phyloP scores from a whole-genome alignment of 2,888 invertebrate genomes.

The Drosophila neutralis region DNA sequence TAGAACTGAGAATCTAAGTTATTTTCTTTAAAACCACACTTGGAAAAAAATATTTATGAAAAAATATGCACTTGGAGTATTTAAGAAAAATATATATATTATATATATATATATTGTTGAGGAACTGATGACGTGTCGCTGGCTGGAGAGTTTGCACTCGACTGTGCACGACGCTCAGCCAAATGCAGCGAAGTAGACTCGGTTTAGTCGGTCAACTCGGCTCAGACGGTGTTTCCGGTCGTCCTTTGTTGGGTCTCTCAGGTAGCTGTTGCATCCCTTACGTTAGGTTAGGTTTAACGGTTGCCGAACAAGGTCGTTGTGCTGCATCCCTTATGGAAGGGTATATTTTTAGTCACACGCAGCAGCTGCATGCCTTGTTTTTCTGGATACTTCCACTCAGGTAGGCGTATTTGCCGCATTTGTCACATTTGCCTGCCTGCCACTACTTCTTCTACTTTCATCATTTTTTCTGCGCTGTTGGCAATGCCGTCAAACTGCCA shows the following conservation, averaged over 20 bases:
- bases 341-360: constrained; percentile 8
- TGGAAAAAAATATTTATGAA: not conserved
- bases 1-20: not conserved
- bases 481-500: constrained; percentile 35
- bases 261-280: constrained; percentile 41
- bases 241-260: constrained; percentile 5
- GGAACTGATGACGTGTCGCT: constrained; percentile 59
- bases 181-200: constrained; percentile 38
- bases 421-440: not conserved
- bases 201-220: constrained; percentile 20
- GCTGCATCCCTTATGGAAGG: constrained; percentile 18
- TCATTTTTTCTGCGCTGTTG: constrained; percentile 18
- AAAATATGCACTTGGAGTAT: constrained; percentile 13
- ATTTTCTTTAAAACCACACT: constrained; percentile 3
- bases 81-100: not conserved
- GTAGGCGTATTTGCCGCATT: constrained; percentile 4
- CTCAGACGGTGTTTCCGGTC: not conserved
- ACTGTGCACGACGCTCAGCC: constrained; percentile 42
- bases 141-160: constrained; percentile 44
- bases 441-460: not conserved
- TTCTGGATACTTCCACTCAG: constrained; percentile 29
- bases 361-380: constrained; percentile 44
- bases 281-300: too few relatives aligned
- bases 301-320: too few relatives aligned
- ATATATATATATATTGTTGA: not conserved